Evolutionary conservation across 2,113 vertebrate species (phyloP), one percentile per base, ranked within the genome.

Genomic region (Sarotherodon lohbergeri): DNA sequence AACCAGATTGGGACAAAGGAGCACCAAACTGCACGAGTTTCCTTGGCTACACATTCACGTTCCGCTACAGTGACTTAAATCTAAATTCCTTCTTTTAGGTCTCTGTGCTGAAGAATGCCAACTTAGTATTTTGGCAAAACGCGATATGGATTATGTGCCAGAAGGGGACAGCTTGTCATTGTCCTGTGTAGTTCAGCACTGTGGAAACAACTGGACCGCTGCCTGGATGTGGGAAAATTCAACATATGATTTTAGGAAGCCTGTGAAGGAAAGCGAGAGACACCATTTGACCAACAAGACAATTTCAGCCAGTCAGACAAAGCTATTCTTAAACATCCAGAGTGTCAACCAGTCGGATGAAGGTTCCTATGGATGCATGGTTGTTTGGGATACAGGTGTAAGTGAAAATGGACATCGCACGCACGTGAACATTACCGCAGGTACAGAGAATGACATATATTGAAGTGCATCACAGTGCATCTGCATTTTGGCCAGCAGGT

Each of bases 171-270:
- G 52, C 27, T 13, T 94, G 24, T 80, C 81, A 3, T 57, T 96
- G 82, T 86, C 73, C 34, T 96, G 96, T 85, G 86, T 86, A 5
- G 90, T 97, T 43, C 48, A 55, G 17, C 95, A 96, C 85, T 96
- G 96, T 89, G 94, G 91, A 24, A 1, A 19, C 1, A 1, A 1
- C 27, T 97, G 95, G 95, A 91, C 4, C 0, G 89, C 90, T 10
- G 56, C 43, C 8, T 97, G 96, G 96, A 43, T 12, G 1, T 55
- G 84, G 86, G 83, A n/a, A 19, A 81, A 87, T 29, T 36, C 32
- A 32, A 55, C 24, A 46, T 1, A 14, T 2, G 6, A 29, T 13
- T 13, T 39, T 22, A 10, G 5, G 5, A 63, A 1, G 5, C 7
- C 4, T 6, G 34, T 92, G 43, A 10, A 12, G 3, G 24, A 85